A percentile compares a stretch with the other conserved stretches of the same genome.
Conservation (phyloP, 2,113 vertebrate genomes). For the Pteruthius melanotis region DNA sequence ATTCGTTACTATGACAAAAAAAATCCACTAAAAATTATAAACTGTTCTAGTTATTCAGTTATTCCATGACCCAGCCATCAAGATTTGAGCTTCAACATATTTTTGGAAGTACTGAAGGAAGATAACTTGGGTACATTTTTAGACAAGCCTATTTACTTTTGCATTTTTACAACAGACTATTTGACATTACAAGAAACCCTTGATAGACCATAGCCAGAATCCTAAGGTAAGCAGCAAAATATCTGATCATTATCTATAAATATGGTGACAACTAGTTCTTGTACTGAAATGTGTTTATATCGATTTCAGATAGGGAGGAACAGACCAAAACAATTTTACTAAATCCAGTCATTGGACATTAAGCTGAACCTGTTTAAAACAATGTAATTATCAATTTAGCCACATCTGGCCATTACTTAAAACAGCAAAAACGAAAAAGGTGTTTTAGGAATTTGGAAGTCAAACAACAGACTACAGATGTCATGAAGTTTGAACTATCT, state of each 20-base stretch:
- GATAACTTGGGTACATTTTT: conserved; percentile 13
- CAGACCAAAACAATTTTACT: background rate
- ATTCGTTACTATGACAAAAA: background rate
- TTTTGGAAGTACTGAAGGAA: background rate
- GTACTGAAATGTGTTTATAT: background rate
- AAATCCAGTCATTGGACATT: background rate
- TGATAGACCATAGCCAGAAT: background rate
- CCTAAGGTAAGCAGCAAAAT: background rate
- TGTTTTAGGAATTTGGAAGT: background rate
- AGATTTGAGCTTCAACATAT: background rate
- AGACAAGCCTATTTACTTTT: background rate
- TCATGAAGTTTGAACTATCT: background rate
- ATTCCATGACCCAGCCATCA: conserved; percentile 7
- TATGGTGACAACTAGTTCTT: background rate
- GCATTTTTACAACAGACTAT: background rate
- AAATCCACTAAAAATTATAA: background rate
- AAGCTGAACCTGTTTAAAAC: background rate
- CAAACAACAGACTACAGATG: background rate
- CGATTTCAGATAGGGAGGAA: background rate
- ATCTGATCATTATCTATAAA: background rate
- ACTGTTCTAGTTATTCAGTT: background rate
- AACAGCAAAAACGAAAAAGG: background rate
- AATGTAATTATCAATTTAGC: background rate
- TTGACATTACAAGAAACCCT: background rate
- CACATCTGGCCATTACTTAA: background rate